Conservation (phyloP, 2,113 vertebrate genomes). For the Dolichotis patagonum region DNA sequence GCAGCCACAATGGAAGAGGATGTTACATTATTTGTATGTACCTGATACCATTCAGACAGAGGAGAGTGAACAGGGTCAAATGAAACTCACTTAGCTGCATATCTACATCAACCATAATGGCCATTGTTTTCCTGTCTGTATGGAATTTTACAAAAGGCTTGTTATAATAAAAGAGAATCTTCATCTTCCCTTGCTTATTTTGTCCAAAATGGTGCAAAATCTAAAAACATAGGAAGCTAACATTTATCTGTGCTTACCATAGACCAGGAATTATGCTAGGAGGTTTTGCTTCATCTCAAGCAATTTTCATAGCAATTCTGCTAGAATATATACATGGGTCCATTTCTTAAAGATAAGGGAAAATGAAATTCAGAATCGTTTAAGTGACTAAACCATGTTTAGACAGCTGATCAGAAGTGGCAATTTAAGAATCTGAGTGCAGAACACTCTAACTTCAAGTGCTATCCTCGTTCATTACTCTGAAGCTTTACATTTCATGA, state of each 20-base stretch:
- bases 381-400: not conserved
- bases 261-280: not conserved
- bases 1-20: slow-evolving; percentile 62
- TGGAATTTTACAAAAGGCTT: slow-evolving; percentile 26
- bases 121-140: slow-evolving; percentile 60
- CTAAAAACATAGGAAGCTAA: slow-evolving; percentile 15
- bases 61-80: slow-evolving; percentile 40
- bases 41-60: slow-evolving; percentile 67
- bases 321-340: not conserved
- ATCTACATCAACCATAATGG: not conserved
- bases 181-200: slow-evolving; percentile 40
- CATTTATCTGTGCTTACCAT: not conserved
- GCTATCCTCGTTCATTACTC: not conserved
- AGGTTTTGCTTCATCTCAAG: not conserved
- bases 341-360: not conserved
- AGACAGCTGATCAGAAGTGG: not conserved
- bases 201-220: not conserved
- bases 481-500: not conserved
- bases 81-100: not conserved
- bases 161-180: slow-evolving; percentile 33
- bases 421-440: not conserved
- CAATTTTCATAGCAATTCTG: not conserved
- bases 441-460: not conserved
- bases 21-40: slow-evolving; percentile 72
- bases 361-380: not conserved